Conservation (phyloP, 37 sponge, comb jelly and placozoan genomes). For the Spongilla lacustris region DNA sequence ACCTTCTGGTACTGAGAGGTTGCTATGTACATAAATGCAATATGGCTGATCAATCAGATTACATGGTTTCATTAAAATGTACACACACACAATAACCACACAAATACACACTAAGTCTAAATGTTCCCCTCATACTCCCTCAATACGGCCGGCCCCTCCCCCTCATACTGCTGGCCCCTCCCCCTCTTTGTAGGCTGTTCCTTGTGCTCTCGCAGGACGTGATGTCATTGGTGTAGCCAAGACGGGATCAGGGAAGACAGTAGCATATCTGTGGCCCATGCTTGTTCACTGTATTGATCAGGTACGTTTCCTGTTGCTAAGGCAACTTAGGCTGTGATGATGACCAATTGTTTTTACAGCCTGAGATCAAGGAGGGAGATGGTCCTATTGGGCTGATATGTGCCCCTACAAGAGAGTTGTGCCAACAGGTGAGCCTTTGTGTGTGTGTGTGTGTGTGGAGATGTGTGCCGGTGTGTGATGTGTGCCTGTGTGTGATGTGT, state of each 20-base stretch:
- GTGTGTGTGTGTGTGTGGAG: background rate
- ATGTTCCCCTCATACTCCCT: too few relatives aligned
- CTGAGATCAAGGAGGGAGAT: conserved; percentile 90
- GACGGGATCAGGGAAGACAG: conserved; percentile 98
- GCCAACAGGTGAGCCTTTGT: conserved; percentile 78
- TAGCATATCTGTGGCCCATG: conserved; percentile 90
- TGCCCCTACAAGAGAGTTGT: conserved; percentile 98
- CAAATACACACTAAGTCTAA: too few relatives aligned
- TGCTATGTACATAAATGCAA: too few relatives aligned
- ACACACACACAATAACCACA: too few relatives aligned
- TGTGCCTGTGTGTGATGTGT: background rate
- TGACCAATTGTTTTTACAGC: conserved; percentile 53
- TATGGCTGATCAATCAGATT: too few relatives aligned
- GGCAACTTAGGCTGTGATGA: conserved; percentile 3
- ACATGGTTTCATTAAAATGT: too few relatives aligned
- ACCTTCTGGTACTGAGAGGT: too few relatives aligned
- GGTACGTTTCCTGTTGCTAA: too few relatives aligned
- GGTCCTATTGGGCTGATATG: conserved; percentile 96
- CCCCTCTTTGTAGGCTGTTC: conserved; percentile 72
- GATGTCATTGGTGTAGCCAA: conserved; percentile 97
- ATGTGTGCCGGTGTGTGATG: background rate
- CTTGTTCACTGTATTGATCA: conserved; percentile 92
- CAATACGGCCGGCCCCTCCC: too few relatives aligned
- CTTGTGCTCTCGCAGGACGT: conserved; percentile 84
- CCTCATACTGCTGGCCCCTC: too few relatives aligned